Percentiles rank a stretch among this genome's conserved stretches.
phyloP scores from a whole-genome alignment of 1,140 invertebrate genomes.

The Melanaphis sacchari region DNA sequence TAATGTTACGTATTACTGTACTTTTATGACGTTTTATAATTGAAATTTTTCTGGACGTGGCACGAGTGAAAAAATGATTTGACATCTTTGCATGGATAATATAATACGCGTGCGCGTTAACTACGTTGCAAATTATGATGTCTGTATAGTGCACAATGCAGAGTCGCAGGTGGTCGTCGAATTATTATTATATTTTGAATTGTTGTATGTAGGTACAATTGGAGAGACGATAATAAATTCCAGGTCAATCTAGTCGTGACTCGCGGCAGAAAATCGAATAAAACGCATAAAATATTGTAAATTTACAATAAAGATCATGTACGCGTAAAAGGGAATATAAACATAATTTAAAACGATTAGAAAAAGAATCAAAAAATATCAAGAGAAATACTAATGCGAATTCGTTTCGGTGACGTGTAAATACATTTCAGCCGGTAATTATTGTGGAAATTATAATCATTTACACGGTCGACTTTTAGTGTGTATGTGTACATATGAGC shows the following conservation, averaged over 20 bases:
- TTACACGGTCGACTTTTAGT: background rate
- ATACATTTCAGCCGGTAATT: background rate
- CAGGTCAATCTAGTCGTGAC: background rate
- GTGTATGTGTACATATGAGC: background rate
- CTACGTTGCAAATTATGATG: background rate
- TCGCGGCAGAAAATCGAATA: background rate
- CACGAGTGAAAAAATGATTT: background rate
- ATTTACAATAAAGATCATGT: background rate
- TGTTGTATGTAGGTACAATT: background rate
- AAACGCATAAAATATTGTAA: background rate
- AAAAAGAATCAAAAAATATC: background rate
- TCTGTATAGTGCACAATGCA: background rate
- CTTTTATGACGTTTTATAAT: background rate
- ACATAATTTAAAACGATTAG: background rate
- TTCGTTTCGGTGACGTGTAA: background rate
- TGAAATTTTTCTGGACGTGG: background rate
- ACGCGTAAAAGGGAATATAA: background rate
- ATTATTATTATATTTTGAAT: background rate
- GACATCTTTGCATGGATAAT: background rate
- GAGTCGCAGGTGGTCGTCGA: background rate
- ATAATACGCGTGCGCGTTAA: background rate
- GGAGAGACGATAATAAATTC: background rate
- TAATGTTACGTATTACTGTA: background rate
- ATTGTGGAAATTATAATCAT: conserved; percentile 6
- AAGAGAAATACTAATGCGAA: conserved; percentile 8